These are phyloP conservation scores for Mesaphorura yosii DNA, from an alignment of 1,140 invertebrate species.

Conservation along the genomic window DNA sequence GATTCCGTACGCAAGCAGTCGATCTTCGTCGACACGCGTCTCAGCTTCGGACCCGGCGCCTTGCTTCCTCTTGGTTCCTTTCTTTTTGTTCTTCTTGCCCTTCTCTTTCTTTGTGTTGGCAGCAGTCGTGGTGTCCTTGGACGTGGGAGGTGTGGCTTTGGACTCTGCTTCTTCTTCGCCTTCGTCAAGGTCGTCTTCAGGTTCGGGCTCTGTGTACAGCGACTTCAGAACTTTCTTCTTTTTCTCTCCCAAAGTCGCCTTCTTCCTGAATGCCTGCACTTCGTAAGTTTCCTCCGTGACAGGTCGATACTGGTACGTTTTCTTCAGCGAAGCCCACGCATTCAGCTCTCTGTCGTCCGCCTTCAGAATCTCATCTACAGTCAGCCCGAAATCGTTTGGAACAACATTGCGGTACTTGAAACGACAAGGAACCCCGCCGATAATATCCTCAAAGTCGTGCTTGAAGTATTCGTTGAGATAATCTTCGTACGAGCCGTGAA, in stretches of 20 bases:
- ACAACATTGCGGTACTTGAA: constrained; percentile 85
- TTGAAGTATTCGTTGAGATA: constrained; percentile 91
- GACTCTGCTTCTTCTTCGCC: constrained; percentile 19
- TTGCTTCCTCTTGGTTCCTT: constrained; percentile 15
- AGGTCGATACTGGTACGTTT: constrained; percentile 64
- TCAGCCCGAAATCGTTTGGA: constrained; percentile 84
- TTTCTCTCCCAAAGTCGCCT: constrained; percentile 54
- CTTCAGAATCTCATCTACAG: constrained; percentile 76
- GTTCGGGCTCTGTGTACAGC: constrained; percentile 48
- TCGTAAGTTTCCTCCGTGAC: constrained; percentile 70
- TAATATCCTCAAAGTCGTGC: constrained; percentile 87
- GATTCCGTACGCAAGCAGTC: constrained; percentile 75
- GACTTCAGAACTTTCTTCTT: constrained; percentile 80
- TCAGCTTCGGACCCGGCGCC: constrained; percentile 7
- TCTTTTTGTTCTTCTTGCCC: constrained; percentile 32
- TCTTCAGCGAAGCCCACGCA: constrained; percentile 85
- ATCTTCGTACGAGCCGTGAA: constrained; percentile 63
- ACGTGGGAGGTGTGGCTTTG: constrained; percentile 7
- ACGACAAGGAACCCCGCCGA: constrained; percentile 76
- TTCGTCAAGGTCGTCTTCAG: constrained; percentile 11
- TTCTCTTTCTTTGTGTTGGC: constrained; percentile 17
- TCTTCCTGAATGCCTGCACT: constrained; percentile 58
- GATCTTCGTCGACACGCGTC: constrained; percentile 50
- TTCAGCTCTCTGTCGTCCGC: constrained; percentile 89
- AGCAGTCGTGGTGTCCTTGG: constrained; percentile 4